phyloP scores from a whole-genome alignment of 2,888 invertebrate genomes.

The Trissoscelio sp. region DNA sequence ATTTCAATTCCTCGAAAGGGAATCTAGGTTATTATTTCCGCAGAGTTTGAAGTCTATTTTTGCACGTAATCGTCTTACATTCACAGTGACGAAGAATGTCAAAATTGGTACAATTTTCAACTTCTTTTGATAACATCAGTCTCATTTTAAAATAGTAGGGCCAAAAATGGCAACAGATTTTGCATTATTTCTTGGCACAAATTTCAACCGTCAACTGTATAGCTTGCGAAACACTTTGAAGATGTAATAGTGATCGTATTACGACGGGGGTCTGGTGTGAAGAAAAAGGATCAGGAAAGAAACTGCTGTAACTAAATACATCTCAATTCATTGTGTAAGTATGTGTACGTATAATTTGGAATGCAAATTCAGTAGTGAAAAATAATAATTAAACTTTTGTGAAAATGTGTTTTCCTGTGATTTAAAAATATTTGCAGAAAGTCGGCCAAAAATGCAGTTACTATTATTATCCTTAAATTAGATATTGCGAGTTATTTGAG shows the following conservation, averaged over 20 bases:
- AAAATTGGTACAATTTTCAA: no score
- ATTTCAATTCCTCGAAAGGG: constrained; percentile 10
- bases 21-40: constrained; percentile 34
- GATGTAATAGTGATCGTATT: constrained; percentile 73
- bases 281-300: constrained; percentile 29
- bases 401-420: no score
- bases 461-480: background rate
- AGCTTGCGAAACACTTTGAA: background rate
- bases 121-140: no score
- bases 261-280: constrained; percentile 79
- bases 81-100: background rate
- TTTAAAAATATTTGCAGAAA: no score
- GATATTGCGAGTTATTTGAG: background rate
- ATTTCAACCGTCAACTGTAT: background rate
- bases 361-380: no score
- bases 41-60: constrained; percentile 2
- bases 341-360: no score
- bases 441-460: no score
- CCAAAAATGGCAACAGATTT: background rate
- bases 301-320: constrained; percentile 79
- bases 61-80: background rate
- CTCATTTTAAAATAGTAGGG: no score
- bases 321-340: constrained; percentile 67
- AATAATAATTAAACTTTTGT: no score
- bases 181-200: background rate